phyloP scores from a whole-genome alignment of 64 coral and sea anemone species.

The Montipora sp. region DNA sequence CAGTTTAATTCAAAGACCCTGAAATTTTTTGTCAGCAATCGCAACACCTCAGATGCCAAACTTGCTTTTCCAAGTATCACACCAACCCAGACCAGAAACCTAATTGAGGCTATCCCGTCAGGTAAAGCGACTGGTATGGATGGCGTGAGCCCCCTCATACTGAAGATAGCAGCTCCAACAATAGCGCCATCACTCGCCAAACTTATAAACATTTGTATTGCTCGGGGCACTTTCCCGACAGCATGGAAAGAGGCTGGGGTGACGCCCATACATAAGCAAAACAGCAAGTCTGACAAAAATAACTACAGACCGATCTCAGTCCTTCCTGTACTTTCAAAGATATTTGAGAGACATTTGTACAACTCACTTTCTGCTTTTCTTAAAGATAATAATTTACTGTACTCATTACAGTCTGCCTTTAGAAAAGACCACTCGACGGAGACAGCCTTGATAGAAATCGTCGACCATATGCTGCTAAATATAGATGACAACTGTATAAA shows the following conservation, averaged over 20 bases:
- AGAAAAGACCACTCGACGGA: neutral
- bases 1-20: constrained; percentile 2
- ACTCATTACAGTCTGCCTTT: neutral
- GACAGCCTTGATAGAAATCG: too few species aligned
- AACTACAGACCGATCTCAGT: too few species aligned
- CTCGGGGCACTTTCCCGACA: neutral
- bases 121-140: constrained; percentile 54
- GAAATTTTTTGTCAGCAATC: neutral
- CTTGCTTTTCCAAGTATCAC: constrained; percentile 12
- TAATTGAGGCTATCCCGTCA: neutral
- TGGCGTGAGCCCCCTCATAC: constrained; percentile 1
- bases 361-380: neutral
- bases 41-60: neutral
- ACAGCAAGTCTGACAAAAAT: neutral
- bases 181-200: neutral
- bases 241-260: neutral
- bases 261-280: neutral
- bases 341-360: neutral
- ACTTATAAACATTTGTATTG: neutral
- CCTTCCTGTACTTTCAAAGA: neutral
- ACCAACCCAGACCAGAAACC: neutral
- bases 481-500: too few species aligned
- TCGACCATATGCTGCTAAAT: too few species aligned
- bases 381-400: neutral
- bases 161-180: constrained; percentile 41